Evolutionary conservation across 2,113 vertebrate genomes (phyloP).

Genomic region (Sula dactylatra): DNA sequence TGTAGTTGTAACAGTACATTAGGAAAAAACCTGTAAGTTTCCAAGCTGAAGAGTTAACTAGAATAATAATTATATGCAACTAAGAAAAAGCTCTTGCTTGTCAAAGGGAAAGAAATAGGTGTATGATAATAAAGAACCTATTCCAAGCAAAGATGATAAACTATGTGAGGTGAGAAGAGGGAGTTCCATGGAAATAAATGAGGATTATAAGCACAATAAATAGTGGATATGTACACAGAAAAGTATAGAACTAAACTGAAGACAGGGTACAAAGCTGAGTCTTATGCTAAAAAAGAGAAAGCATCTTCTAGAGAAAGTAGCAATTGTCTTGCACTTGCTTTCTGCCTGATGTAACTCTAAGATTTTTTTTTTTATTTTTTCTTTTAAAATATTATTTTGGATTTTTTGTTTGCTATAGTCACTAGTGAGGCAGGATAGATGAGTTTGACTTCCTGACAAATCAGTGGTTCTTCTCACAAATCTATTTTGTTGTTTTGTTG

Average conservation of each 20-base stretch:
- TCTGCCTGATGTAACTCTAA: neutral
- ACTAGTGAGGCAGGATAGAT: neutral
- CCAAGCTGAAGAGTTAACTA: neutral
- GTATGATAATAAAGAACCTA: neutral
- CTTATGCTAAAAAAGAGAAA: neutral
- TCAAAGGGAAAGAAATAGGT: neutral
- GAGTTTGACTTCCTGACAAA: neutral
- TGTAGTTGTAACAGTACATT: neutral
- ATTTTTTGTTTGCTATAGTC: neutral
- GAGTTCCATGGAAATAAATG: neutral
- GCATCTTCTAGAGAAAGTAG: neutral
- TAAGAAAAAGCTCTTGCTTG: neutral
- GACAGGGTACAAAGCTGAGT: neutral
- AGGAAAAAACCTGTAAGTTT: neutral
- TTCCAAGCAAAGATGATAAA: neutral
- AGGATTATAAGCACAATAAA: neutral
- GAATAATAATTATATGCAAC: neutral
- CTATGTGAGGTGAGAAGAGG: neutral
- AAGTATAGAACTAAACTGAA: neutral
- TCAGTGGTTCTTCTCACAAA: neutral
- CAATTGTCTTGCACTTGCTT: neutral
- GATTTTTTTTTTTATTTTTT: neutral
- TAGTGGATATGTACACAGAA: neutral
- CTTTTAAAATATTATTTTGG: neutral
- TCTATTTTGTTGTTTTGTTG: neutral